These are phyloP conservation scores for Brachyistius frenatus DNA, from an alignment of 2,113 vertebrate genomes.

Conservation along the genomic window DNA sequence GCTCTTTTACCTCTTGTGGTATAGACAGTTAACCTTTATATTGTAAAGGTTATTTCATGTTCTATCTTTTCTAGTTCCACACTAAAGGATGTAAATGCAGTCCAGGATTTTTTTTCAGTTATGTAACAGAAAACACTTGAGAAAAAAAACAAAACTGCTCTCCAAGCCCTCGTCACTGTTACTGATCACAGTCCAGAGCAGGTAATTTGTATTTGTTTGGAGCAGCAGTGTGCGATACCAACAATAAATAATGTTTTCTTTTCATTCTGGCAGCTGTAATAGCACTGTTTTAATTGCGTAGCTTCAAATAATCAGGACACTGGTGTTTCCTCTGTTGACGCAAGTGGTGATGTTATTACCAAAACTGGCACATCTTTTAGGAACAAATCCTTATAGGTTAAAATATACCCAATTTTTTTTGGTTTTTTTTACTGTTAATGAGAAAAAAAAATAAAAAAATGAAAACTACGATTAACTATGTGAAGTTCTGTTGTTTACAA, in stretches of 20 bases:
- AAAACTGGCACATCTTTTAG: neutral
- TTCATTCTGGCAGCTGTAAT: too few relatives aligned
- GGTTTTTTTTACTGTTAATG: too few relatives aligned
- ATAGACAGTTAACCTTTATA: neutral
- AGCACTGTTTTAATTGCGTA: too few relatives aligned
- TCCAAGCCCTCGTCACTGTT: too few relatives aligned
- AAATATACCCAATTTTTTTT: neutral
- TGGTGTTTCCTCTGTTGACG: too few relatives aligned
- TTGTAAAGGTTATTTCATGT: conserved; percentile 5
- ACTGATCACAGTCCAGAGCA: too few relatives aligned
- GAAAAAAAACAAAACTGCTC: neutral
- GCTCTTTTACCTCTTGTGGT: neutral
- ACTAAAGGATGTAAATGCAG: neutral
- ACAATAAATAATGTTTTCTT: too few relatives aligned
- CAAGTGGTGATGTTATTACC: neutral
- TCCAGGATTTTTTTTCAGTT: neutral
- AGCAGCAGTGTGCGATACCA: too few relatives aligned
- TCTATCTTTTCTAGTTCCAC: neutral
- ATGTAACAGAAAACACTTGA: too few relatives aligned
- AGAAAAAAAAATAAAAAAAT: too few relatives aligned
- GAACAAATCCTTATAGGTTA: neutral
- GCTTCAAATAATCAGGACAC: too few relatives aligned
- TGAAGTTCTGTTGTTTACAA: neutral
- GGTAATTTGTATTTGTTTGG: too few relatives aligned
- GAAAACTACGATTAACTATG: neutral